These are phyloP conservation scores for Rhagoletis pomonella DNA, from an alignment of 1,140 invertebrate genomes.

Conservation along the genomic window DNA sequence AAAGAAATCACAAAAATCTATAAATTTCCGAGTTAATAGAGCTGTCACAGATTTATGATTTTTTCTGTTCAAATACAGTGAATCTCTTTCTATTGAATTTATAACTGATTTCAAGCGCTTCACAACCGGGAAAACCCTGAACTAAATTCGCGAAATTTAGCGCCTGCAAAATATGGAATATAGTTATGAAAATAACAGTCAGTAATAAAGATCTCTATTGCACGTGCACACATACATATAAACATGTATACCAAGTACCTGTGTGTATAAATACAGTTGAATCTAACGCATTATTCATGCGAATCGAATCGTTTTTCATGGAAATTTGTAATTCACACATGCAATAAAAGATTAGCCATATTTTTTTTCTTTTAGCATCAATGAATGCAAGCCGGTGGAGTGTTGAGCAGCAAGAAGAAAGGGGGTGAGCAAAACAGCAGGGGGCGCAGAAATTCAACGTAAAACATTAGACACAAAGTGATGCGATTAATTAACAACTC, in stretches of 20 bases:
- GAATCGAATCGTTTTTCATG: conserved; percentile 28
- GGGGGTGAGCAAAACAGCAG: not conserved
- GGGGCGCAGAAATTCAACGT: not conserved
- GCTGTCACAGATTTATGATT: not conserved
- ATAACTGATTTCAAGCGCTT: not conserved
- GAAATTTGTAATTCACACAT: conserved; percentile 35
- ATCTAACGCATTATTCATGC: not conserved
- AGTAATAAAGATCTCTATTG: too few species aligned
- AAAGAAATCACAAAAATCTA: not conserved
- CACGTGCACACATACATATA: not conserved
- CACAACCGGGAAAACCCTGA: not conserved
- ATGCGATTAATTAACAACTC: conserved; percentile 46
- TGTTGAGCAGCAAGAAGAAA: not conserved
- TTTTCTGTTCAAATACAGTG: not conserved
- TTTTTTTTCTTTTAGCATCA: not conserved
- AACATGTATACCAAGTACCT: not conserved
- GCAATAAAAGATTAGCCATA: conserved; percentile 13
- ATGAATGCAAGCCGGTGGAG: not conserved
- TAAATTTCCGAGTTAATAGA: not conserved
- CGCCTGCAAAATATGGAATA: not conserved
- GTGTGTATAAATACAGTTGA: not conserved
- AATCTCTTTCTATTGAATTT: not conserved
- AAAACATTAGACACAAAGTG: conserved; percentile 26
- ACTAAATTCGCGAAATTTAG: conserved; percentile 5
- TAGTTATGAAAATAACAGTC: not conserved